A percentile compares a stretch with the other conserved stretches of the same genome.
Conservation (phyloP, 1,140 invertebrate species). For the Bombus fervidus region DNA sequence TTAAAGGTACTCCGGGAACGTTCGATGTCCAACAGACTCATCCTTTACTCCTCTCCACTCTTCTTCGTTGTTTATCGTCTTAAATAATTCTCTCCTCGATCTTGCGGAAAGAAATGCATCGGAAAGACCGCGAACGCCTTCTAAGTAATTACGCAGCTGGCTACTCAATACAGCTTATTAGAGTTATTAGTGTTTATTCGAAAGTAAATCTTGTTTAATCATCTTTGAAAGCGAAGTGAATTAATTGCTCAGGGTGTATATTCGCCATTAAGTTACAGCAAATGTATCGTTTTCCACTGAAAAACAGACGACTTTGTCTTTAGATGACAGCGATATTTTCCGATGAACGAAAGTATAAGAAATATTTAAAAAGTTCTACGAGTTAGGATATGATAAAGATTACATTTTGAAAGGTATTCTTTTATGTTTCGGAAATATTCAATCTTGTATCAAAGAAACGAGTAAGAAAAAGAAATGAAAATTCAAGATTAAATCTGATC, state of each 20-base stretch:
- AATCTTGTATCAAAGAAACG: too few species aligned
- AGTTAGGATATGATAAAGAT: too few species aligned
- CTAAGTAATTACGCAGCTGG: background rate
- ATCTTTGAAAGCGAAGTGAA: background rate
- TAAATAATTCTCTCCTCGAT: background rate
- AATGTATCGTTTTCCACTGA: too few species aligned
- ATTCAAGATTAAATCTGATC: background rate
- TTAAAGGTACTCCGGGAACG: constrained; percentile 15
- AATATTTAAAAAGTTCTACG: too few species aligned
- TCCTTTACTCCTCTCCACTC: background rate
- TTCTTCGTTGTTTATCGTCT: background rate
- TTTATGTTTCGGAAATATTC: too few species aligned
- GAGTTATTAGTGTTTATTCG: background rate
- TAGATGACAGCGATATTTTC: too few species aligned
- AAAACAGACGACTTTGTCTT: too few species aligned
- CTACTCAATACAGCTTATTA: background rate
- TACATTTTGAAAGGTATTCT: too few species aligned
- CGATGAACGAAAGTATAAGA: too few species aligned
- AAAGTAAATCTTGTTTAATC: background rate
- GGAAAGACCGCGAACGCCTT: background rate
- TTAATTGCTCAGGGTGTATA: too few species aligned
- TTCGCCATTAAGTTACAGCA: too few species aligned
- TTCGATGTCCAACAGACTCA: constrained; percentile 1
- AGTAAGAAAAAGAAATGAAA: background rate
- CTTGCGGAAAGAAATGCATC: background rate